Evolutionary conservation across 2,797 vertebrate species (phyloP).

Genomic region (Enteromius treurensis): DNA sequence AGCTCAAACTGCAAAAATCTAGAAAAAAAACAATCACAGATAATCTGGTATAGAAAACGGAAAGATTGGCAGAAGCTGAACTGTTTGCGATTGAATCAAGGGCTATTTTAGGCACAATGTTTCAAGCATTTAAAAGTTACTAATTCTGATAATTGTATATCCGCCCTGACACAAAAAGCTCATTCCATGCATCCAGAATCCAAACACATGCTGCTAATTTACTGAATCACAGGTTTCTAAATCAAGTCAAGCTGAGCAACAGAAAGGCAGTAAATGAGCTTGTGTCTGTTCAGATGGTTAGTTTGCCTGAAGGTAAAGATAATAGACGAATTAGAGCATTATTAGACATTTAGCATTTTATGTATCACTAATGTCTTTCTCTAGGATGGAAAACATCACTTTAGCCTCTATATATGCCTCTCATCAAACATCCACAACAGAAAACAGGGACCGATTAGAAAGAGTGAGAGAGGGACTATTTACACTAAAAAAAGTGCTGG

Average conservation of each 20-base stretch:
- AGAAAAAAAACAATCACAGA: neutral
- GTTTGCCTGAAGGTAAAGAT: neutral
- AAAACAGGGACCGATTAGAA: neutral
- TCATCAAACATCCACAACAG: conserved; percentile 9
- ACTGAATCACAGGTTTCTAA: conserved; percentile 50
- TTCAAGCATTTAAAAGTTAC: conserved; percentile 66
- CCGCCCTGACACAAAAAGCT: conserved; percentile 63
- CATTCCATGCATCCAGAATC: conserved; percentile 17
- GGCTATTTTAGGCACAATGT: conserved; percentile 19
- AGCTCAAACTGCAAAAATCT: conserved; percentile 5
- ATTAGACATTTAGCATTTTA: conserved; percentile 7
- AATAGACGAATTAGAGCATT: conserved; percentile 16
- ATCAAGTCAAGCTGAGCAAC: conserved; percentile 53
- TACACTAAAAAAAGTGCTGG: neutral
- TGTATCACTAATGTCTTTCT: conserved; percentile 3
- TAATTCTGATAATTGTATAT: conserved; percentile 73
- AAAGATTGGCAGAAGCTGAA: neutral
- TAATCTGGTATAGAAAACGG: neutral
- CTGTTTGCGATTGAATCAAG: neutral
- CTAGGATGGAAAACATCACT: neutral
- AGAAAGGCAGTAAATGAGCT: conserved; percentile 29
- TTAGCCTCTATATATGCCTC: neutral
- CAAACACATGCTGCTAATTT: conserved; percentile 60
- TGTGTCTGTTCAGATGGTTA: conserved; percentile 1
- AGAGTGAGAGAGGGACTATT: neutral